A percentile compares a stretch with the other conserved stretches of the same genome.
Evolutionary conservation across 1,140 invertebrate species (phyloP).

Genomic region (Meloidogyne floridensis): DNA sequence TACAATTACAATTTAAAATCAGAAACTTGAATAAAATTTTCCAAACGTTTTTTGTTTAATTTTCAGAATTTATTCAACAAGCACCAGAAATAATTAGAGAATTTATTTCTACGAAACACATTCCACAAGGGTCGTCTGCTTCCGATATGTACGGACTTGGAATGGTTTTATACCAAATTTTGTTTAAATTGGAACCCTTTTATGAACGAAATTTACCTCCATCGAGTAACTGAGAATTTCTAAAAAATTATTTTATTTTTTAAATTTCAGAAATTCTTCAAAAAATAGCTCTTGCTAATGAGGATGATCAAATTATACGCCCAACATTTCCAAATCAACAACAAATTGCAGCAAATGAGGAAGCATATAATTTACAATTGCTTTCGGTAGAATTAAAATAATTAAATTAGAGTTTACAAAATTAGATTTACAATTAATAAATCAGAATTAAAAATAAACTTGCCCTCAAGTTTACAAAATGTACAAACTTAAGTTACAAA

Average conservation of each 20-base stretch:
- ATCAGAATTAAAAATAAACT: too few relatives aligned
- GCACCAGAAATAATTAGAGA: slow-evolving; percentile 64
- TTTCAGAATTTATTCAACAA: slow-evolving; percentile 58
- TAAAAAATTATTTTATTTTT: neutral
- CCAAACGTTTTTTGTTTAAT: neutral
- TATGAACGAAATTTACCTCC: slow-evolving; percentile 55
- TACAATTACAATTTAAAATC: neutral
- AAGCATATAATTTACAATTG: slow-evolving; percentile 54
- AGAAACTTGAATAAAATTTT: neutral
- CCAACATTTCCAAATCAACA: slow-evolving; percentile 59
- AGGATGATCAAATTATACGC: slow-evolving; percentile 58
- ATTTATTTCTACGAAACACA: slow-evolving; percentile 51
- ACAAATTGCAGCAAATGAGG: slow-evolving; percentile 33
- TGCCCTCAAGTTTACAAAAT: too few relatives aligned
- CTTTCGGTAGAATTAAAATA: slow-evolving; percentile 33
- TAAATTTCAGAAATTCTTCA: slow-evolving; percentile 54
- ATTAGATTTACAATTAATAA: slow-evolving; percentile 49
- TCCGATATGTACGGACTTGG: slow-evolving; percentile 59
- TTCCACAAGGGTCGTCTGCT: slow-evolving; percentile 51
- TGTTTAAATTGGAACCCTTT: slow-evolving; percentile 62
- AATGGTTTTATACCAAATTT: slow-evolving; percentile 58
- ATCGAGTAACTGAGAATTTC: slow-evolving; percentile 36
- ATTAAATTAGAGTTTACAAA: too few relatives aligned
- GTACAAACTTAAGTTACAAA: too few relatives aligned
- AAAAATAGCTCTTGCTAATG: slow-evolving; percentile 60